A percentile compares a stretch with the other conserved stretches of the same genome.
These are phyloP conservation scores for Apostichopus japonicus DNA, from an alignment of 35 echinoderm and acorn worm species.

Conservation along the genomic window DNA sequence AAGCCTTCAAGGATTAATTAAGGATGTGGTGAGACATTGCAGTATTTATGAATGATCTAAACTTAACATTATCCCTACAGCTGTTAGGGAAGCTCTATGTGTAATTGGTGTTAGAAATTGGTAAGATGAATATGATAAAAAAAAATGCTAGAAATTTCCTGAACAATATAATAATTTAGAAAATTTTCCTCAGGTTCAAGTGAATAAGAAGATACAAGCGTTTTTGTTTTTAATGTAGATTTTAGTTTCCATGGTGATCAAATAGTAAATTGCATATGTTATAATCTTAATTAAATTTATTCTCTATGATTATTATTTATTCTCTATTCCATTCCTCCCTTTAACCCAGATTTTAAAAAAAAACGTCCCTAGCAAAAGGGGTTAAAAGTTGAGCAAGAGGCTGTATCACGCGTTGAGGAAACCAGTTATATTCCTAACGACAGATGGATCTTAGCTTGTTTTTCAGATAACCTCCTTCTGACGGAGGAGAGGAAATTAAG, in stretches of 20 bases:
- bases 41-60: too few relatives aligned
- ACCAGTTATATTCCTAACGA: background rate
- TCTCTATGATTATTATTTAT: background rate
- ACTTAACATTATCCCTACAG: too few relatives aligned
- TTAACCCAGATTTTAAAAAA: background rate
- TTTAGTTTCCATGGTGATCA: background rate
- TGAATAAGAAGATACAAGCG: background rate
- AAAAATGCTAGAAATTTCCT: too few relatives aligned
- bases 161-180: too few relatives aligned
- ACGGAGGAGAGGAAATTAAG: background rate
- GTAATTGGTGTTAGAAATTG: too few relatives aligned
- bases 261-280: background rate
- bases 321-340: background rate
- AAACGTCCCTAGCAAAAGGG: background rate
- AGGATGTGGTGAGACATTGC: too few relatives aligned
- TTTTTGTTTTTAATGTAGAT: background rate
- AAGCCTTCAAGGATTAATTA: too few relatives aligned
- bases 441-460: background rate
- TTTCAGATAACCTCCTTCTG: background rate
- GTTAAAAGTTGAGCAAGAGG: background rate
- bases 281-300: background rate
- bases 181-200: background rate
- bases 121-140: too few relatives aligned
- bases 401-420: background rate
- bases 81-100: too few relatives aligned